These are phyloP conservation scores for Lithobates pipiens DNA, from an alignment of 2,797 vertebrate genomes.

Conservation along the genomic window DNA sequence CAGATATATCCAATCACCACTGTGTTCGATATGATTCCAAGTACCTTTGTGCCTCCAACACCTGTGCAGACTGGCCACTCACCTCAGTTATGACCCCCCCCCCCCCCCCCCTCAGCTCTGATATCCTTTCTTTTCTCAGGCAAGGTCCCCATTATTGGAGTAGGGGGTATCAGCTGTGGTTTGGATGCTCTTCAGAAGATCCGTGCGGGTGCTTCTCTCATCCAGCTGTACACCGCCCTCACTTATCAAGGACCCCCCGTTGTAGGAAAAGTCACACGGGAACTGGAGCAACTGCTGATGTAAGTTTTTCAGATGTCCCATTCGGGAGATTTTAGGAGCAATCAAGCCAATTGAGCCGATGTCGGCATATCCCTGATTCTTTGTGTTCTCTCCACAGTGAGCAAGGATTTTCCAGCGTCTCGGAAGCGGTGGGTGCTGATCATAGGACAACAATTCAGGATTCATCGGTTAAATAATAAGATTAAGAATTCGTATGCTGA, in stretches of 20 bases:
- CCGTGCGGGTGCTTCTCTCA: constrained; percentile 89
- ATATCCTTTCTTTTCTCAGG: constrained; percentile 70
- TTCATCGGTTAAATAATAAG: neutral
- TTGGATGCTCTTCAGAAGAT: constrained; percentile 95
- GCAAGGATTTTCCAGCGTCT: constrained; percentile 85
- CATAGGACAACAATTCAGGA: constrained; percentile 71
- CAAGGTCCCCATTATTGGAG: constrained; percentile 88
- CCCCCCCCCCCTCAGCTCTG: too few relatives aligned
- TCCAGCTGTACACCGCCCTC: constrained; percentile 92
- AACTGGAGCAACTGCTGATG: constrained; percentile 89
- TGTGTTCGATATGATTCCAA: too few relatives aligned
- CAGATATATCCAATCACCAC: too few relatives aligned
- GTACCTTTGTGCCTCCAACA: too few relatives aligned
- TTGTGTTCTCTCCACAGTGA: constrained; percentile 74
- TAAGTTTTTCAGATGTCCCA: constrained; percentile 72
- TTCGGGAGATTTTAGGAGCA: too few relatives aligned
- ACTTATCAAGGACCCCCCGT: constrained; percentile 87
- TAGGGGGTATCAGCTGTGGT: constrained; percentile 90
- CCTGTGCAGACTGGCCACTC: too few relatives aligned
- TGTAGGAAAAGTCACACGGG: constrained; percentile 84
- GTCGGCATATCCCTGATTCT: neutral
- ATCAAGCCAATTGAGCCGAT: neutral
- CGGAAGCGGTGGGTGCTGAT: constrained; percentile 91
- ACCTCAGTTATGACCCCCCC: too few relatives aligned
- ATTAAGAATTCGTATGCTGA: neutral